Evolutionary conservation across 2,113 vertebrate species (phyloP), one percentile per base, ranked within the genome.

Genomic region (Promerops cafer): DNA sequence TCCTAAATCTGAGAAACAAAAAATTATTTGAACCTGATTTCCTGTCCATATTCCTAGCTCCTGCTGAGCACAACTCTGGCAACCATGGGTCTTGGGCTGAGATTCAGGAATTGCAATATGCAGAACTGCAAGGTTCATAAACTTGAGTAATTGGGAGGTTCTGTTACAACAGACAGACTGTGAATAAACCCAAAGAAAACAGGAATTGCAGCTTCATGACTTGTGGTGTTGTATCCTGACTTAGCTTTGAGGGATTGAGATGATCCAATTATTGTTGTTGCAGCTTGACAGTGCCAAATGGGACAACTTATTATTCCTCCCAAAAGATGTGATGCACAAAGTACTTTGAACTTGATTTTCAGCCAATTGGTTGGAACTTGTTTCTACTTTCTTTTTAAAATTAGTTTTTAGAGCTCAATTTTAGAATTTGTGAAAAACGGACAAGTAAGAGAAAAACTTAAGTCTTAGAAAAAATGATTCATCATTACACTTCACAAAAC

Each of bases 141-240:
- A 71, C 56, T 52, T 78, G 39, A 85, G 65, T 78, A 84, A 87
- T 78, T 10, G 4, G 60, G 53, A 77, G 71, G 56, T 74, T 89
- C 59, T 92, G 16, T 93, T 91, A 82, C 68, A 78, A 94, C 56
- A 91, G 61, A 81, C 54, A 50, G 80, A 61, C 42, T 70, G 80
- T 71, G 81, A 88, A 83, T 76, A 88, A 95, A 89, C 28, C 35
- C 52, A 75, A 84, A 84, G 83, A 71, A 95, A 96, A 75, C 61
- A 71, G 53, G 81, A 93, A 94, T 16, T 91, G 90, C 92, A 94
- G 9, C 78, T 94, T 87, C 56, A 31, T n/a, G 65, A 84, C 49
- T 63, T 90, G 40, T 47, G 78, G 31, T 63, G 81, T 17, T 91
- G 78, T 66, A 60, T 66, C 47, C 69, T 87, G 76, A 69, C 27